A percentile compares a stretch with the other conserved stretches of the same genome.
Evolutionary conservation across 1,140 invertebrate species (phyloP).

Genomic region (Camponotus pennsylvanicus): DNA sequence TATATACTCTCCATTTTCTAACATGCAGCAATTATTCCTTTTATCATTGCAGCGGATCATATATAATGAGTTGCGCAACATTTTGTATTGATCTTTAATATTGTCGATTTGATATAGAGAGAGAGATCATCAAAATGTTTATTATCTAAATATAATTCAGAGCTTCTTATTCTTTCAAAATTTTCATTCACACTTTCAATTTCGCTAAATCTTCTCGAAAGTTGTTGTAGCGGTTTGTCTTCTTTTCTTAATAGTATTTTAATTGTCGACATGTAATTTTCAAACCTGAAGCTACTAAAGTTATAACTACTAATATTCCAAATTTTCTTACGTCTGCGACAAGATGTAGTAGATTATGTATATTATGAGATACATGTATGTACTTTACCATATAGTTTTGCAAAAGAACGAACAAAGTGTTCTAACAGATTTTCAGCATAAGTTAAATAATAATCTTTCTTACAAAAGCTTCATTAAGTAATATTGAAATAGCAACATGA

Average conservation of each 20-base stretch:
- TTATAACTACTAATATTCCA: constrained; percentile 47
- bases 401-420: not conserved
- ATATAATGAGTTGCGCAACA: not conserved
- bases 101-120: not conserved
- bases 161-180: not conserved
- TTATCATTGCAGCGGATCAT: not conserved
- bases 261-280: constrained; percentile 59
- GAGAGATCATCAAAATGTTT: constrained; percentile 5
- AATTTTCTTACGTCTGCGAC: constrained; percentile 53
- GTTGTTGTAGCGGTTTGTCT: constrained; percentile 51
- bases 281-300: constrained; percentile 60
- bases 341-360: constrained; percentile 50
- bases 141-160: not conserved
- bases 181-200: not conserved
- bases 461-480: too few relatives aligned
- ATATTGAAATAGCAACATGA: constrained; percentile 34
- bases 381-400: constrained; percentile 19
- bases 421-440: too few relatives aligned
- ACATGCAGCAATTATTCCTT: constrained; percentile 25
- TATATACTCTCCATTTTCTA: too few relatives aligned
- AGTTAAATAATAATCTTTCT: too few relatives aligned
- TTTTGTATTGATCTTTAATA: constrained; percentile 18
- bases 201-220: constrained; percentile 12
- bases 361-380: constrained; percentile 51
- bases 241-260: constrained; percentile 53